Percentiles rank a stretch among this genome's conserved stretches.
phyloP scores from a whole-genome alignment of 2,888 invertebrate species.

The Zeuzera pyrina region DNA sequence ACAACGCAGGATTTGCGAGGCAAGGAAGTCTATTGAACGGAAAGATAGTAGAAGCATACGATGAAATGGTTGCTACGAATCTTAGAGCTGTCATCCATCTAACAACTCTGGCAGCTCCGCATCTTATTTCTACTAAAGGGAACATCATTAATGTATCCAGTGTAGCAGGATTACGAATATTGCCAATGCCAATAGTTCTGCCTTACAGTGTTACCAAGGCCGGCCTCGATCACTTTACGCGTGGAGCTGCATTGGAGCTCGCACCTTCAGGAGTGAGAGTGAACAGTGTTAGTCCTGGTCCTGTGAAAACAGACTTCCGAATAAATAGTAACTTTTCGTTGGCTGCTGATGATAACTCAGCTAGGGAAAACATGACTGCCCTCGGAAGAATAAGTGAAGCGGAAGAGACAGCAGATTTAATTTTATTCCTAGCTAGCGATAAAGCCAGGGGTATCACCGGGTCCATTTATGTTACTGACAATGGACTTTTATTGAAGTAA shows the following conservation, averaged over 20 bases:
- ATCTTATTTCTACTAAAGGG: slow-evolving; percentile 29
- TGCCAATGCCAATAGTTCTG: too few relatives aligned
- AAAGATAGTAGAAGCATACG: slow-evolving; percentile 20
- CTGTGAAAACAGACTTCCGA: slow-evolving; percentile 73
- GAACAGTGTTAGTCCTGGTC: slow-evolving; percentile 90
- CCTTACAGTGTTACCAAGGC: slow-evolving; percentile 2
- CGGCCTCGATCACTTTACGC: slow-evolving; percentile 90
- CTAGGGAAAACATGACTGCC: too few relatives aligned
- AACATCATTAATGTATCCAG: slow-evolving; percentile 35
- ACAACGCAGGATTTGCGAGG: slow-evolving; percentile 26
- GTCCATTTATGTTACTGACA: too few relatives aligned
- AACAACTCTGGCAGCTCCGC: slow-evolving; percentile 24
- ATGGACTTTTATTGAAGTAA: too few relatives aligned
- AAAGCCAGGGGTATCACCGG: too few relatives aligned
- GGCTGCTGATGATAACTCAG: too few relatives aligned
- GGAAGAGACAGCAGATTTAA: too few relatives aligned
- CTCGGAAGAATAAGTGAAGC: too few relatives aligned
- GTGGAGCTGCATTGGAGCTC: slow-evolving; percentile 85
- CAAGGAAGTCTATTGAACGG: slow-evolving; percentile 12
- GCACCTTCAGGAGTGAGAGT: slow-evolving; percentile 82
- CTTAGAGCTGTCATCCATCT: slow-evolving; percentile 24
- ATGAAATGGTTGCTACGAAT: slow-evolving; percentile 28
- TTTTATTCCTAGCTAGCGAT: too few relatives aligned
- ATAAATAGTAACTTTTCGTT: too few relatives aligned
- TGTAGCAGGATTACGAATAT: slow-evolving; percentile 9